Evolutionary conservation across 2,888 invertebrate species (phyloP).

Genomic region (Tinea semifulvella): DNA sequence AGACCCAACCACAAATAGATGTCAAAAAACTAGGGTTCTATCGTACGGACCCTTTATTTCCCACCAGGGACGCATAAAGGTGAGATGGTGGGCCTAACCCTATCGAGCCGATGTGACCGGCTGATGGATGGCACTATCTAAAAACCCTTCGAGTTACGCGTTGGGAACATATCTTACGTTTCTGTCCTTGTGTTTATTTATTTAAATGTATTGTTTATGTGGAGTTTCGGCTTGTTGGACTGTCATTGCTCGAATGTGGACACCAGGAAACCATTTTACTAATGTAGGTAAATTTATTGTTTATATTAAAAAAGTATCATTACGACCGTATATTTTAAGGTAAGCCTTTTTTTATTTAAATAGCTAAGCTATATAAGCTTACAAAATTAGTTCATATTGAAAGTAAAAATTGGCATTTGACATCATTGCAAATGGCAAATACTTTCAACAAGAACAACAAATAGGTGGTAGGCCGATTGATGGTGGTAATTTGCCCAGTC

Average conservation of each 20-base stretch:
- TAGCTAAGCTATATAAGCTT: too few relatives aligned
- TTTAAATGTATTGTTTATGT: slow-evolving; percentile 50
- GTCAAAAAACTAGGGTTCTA: slow-evolving; percentile 61
- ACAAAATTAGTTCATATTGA: too few relatives aligned
- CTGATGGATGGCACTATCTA: slow-evolving; percentile 61
- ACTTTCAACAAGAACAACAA: too few relatives aligned
- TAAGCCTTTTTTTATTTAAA: too few relatives aligned
- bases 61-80: slow-evolving; percentile 63
- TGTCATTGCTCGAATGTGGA: slow-evolving; percentile 4
- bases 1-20: slow-evolving; percentile 61
- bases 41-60: slow-evolving; percentile 53
- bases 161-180: slow-evolving; percentile 44
- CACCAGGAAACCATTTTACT: too few relatives aligned
- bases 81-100: slow-evolving; percentile 62
- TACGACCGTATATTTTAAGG: too few relatives aligned
- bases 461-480: too few relatives aligned
- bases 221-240: slow-evolving; percentile 24
- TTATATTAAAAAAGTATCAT: too few relatives aligned
- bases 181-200: slow-evolving; percentile 44
- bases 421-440: too few relatives aligned
- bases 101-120: slow-evolving; percentile 61
- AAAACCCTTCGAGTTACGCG: slow-evolving; percentile 46
- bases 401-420: too few relatives aligned
- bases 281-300: too few relatives aligned
- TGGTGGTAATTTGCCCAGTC: too few relatives aligned